Conservation (phyloP, 2,797 vertebrate species). For the Chelon labrosus region DNA sequence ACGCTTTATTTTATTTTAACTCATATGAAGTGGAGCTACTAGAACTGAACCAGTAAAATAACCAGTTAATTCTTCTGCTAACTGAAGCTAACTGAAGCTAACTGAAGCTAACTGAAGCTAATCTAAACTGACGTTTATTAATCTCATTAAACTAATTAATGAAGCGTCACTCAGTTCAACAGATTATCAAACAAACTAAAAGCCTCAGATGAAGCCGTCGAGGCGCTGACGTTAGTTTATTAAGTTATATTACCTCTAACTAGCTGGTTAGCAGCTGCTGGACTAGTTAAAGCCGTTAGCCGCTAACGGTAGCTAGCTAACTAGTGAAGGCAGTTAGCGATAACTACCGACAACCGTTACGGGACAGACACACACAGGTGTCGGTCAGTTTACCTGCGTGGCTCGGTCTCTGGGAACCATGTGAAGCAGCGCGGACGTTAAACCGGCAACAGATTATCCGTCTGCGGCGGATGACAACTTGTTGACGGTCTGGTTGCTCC, state of each 20-base stretch:
- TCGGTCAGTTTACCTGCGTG: constrained; percentile 22
- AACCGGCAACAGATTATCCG: no score
- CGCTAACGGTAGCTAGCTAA: not conserved
- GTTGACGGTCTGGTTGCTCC: constrained; percentile 37
- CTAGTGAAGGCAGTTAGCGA: not conserved
- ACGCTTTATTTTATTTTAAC: no score
- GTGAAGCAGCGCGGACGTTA: not conserved
- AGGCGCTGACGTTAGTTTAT: no score
- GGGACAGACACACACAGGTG: not conserved
- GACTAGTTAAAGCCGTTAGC: not conserved
- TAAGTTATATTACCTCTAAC: not conserved
- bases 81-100: not conserved
- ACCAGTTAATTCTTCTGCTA: not conserved
- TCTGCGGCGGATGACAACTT: constrained; percentile 23
- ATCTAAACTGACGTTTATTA: no score
- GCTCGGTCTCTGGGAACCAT: not conserved
- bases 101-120: not conserved
- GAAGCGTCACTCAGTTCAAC: not conserved
- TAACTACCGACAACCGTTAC: not conserved
- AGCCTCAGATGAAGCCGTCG: not conserved
- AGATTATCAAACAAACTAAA: not conserved
- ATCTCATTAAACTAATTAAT: constrained; percentile 5
- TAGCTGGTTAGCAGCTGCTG: not conserved
- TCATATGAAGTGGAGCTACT: no score
- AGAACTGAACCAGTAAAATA: no score